A percentile compares a stretch with the other conserved stretches of the same genome.
Evolutionary conservation across 2,113 vertebrate genomes (phyloP).

Genomic region (Notarius quadriscutis): DNA sequence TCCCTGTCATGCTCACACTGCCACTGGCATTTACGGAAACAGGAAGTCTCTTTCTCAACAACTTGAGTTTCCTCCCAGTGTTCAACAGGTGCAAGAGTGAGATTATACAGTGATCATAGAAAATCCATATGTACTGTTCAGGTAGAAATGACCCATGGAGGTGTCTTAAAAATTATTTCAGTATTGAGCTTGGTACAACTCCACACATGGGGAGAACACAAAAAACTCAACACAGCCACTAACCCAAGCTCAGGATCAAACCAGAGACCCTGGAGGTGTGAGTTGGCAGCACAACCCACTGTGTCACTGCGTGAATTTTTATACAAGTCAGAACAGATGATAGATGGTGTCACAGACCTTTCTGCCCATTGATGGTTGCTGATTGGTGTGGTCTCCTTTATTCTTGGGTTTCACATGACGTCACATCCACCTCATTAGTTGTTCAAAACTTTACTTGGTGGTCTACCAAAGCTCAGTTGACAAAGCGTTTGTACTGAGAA

Average conservation of each 20-base stretch:
- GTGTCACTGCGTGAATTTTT: not conserved
- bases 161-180: not conserved
- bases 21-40: conserved; percentile 71
- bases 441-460: too few species aligned
- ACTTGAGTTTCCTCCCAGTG: conserved; percentile 75
- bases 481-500: too few species aligned
- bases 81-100: conserved; percentile 65
- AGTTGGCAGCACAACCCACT: not conserved
- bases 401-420: too few species aligned
- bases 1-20: conserved; percentile 50
- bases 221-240: not conserved
- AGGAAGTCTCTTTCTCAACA: conserved; percentile 89
- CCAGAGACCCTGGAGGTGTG: not conserved
- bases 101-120: not conserved
- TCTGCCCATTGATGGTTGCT: not conserved
- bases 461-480: too few species aligned
- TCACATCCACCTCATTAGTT: too few species aligned
- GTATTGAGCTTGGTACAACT: not conserved
- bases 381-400: not conserved
- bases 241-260: not conserved
- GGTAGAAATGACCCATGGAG: not conserved
- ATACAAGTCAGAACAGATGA: not conserved
- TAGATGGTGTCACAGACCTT: not conserved
- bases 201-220: not conserved
- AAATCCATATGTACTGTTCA: not conserved